Conservation (phyloP, 2,797 vertebrate genomes). For the Cryptoblepharus egeriae region DNA sequence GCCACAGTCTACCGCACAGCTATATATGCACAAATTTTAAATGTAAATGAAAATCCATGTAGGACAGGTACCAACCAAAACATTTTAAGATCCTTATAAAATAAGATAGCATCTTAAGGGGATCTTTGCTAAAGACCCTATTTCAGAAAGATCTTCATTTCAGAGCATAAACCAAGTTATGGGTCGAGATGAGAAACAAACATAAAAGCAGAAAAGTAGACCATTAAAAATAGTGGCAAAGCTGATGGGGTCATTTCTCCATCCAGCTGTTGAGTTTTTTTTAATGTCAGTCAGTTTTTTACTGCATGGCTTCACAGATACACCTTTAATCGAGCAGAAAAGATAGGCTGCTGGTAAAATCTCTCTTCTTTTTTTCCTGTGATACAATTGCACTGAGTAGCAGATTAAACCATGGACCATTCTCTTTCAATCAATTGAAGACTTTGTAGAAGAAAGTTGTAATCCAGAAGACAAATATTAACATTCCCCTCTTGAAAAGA, state of each 20-base stretch:
- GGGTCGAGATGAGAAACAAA: constrained; percentile 29
- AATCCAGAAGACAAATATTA: background rate
- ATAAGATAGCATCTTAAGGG: background rate
- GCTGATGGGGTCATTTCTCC: constrained; percentile 24
- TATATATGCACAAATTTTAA: background rate
- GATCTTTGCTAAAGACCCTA: constrained; percentile 6
- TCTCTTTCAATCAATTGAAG: constrained; percentile 5
- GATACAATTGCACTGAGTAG: constrained; percentile 22
- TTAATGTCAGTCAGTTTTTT: constrained; percentile 19
- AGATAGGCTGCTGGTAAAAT: background rate
- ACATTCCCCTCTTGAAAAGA: background rate
- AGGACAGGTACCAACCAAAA: background rate
- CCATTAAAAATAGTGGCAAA: background rate
- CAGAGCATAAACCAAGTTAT: constrained; percentile 22
- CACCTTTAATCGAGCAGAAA: constrained; percentile 28
- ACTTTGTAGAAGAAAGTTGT: background rate
- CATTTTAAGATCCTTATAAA: background rate
- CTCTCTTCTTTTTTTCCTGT: constrained; percentile 5
- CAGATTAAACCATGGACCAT: constrained; percentile 7
- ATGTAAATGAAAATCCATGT: background rate
- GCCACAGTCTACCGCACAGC: background rate
- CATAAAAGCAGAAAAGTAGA: constrained; percentile 43
- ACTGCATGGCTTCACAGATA: background rate
- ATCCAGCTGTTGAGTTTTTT: constrained; percentile 20
- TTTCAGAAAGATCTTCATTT: constrained; percentile 38